Evolutionary conservation across 2,888 invertebrate genomes (phyloP).

Genomic region (Liposcelis brunnea): DNA sequence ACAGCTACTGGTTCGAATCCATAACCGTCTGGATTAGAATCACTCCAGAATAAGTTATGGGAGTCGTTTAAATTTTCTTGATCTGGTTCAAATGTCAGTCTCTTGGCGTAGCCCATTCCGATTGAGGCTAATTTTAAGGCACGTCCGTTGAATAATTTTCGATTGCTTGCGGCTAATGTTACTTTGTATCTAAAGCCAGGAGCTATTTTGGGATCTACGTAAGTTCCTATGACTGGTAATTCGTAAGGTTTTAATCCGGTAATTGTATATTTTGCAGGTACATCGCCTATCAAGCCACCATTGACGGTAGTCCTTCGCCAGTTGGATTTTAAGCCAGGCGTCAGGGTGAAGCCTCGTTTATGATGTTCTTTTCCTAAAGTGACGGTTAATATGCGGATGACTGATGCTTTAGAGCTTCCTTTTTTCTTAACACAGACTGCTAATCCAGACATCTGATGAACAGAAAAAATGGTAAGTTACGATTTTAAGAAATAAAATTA

Average conservation of each 20-base stretch:
- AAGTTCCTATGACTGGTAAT: slow-evolving; percentile 54
- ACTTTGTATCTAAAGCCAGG: slow-evolving; percentile 58
- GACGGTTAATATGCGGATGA: slow-evolving; percentile 38
- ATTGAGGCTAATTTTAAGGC: slow-evolving; percentile 43
- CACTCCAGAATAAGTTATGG: slow-evolving; percentile 56
- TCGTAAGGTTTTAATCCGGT: slow-evolving; percentile 47
- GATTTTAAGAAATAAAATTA: neutral
- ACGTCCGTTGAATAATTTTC: slow-evolving; percentile 46
- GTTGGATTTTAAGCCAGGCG: slow-evolving; percentile 44
- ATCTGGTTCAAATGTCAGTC: slow-evolving; percentile 52
- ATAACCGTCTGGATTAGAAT: slow-evolving; percentile 52
- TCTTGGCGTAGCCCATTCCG: slow-evolving; percentile 60
- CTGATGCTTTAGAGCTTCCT: slow-evolving; percentile 32
- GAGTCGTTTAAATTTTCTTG: slow-evolving; percentile 30
- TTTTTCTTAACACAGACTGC: slow-evolving; percentile 34
- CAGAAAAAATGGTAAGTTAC: slow-evolving; percentile 19
- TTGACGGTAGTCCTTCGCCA: slow-evolving; percentile 43
- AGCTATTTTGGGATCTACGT: slow-evolving; percentile 49
- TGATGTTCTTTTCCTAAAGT: slow-evolving; percentile 37
- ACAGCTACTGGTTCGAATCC: slow-evolving; percentile 51
- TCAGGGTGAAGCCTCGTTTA: slow-evolving; percentile 38
- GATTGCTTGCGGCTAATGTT: slow-evolving; percentile 42
- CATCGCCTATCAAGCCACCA: slow-evolving; percentile 42
- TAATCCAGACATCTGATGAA: slow-evolving; percentile 38
- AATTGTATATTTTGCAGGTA: slow-evolving; percentile 46